Percentiles rank a stretch among this genome's conserved stretches.
phyloP scores from a whole-genome alignment of 2,888 invertebrate species.

The Parnassius apollo region DNA sequence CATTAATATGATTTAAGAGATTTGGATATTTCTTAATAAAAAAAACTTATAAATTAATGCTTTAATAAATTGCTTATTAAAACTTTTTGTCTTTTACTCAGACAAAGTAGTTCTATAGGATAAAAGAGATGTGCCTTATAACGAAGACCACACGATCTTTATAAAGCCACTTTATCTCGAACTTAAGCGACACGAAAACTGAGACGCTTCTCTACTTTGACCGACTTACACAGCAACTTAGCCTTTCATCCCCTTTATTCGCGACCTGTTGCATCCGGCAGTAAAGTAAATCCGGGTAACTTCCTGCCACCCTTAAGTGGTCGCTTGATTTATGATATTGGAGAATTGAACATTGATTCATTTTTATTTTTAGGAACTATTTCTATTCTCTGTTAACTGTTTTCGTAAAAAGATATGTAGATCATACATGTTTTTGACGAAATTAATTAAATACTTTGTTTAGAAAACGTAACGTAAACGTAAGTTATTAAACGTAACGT shows the following conservation, averaged over 20 bases:
- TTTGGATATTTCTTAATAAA: no score
- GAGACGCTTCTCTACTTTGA: constrained; percentile 32
- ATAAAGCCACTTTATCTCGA: constrained; percentile 37
- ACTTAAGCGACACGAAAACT: constrained; percentile 43
- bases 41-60: no score
- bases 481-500: no score
- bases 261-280: constrained; percentile 76
- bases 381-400: no score
- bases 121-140: constrained; percentile 2
- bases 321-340: constrained; percentile 28
- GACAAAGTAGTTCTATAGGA: neutral
- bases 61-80: no score
- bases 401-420: no score
- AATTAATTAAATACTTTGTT: no score
- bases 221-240: constrained; percentile 43
- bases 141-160: constrained; percentile 5
- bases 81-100: no score
- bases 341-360: neutral
- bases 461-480: no score
- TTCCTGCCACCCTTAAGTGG: constrained; percentile 39
- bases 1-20: no score
- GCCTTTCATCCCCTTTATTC: constrained; percentile 45
- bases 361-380: no score
- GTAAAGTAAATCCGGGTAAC: constrained; percentile 69
- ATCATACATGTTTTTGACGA: no score